A percentile compares a stretch with the other conserved stretches of the same genome.
Conservation (phyloP, 2,888 invertebrate species). For the Drosophila kambysellisi region DNA sequence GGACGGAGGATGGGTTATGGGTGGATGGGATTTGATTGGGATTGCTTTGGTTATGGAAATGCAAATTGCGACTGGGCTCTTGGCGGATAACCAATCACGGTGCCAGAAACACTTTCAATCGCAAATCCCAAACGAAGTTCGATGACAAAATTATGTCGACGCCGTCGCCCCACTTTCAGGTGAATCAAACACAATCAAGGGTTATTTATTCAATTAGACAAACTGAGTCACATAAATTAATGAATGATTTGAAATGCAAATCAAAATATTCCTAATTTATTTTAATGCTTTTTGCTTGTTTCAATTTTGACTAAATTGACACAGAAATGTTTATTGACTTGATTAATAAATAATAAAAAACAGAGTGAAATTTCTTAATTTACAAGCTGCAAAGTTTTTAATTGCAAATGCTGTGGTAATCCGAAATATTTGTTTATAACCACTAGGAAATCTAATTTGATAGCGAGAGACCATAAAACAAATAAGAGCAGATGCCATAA, state of each 20-base stretch:
- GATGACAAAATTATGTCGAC: constrained; percentile 4
- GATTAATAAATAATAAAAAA: not conserved
- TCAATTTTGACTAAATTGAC: not conserved
- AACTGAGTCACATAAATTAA: not conserved
- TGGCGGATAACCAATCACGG: constrained; percentile 9
- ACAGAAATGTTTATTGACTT: not conserved
- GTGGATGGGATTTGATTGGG: constrained; percentile 8
- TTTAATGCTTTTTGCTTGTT: not conserved
- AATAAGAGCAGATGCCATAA: constrained; percentile 46
- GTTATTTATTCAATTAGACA: not conserved
- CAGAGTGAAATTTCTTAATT: not conserved
- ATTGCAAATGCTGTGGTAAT: constrained; percentile 20
- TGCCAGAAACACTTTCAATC: constrained; percentile 19
- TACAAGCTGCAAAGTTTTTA: constrained; percentile 10
- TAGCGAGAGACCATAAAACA: constrained; percentile 25
- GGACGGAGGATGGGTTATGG: not conserved
- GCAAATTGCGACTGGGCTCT: constrained; percentile 1
- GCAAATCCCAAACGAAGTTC: constrained; percentile 20
- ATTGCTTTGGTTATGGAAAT: constrained; percentile 20
- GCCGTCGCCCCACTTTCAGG: not conserved
- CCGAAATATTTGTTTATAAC: constrained; percentile 26
- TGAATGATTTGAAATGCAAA: not conserved
- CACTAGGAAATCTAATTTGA: constrained; percentile 25
- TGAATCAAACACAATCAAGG: not conserved
- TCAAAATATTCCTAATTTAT: not conserved